Evolutionary conservation across 2,888 invertebrate species (phyloP).

Genomic region (Craniophora ligustri): DNA sequence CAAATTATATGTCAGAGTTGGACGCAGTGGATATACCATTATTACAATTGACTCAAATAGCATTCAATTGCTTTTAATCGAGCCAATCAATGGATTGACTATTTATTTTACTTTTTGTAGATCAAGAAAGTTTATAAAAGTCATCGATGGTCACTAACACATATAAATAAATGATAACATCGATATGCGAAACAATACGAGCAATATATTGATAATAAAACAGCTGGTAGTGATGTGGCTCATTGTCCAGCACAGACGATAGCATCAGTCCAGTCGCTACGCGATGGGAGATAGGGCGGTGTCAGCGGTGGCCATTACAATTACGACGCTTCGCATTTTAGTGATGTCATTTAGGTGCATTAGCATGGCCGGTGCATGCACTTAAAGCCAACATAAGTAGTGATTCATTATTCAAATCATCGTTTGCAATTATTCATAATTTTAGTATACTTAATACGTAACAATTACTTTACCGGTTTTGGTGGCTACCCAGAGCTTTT

Average conservation of each 20-base stretch:
- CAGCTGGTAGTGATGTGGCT: slow-evolving; percentile 41
- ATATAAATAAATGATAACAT: slow-evolving; percentile 53
- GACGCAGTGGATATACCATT: slow-evolving; percentile 31
- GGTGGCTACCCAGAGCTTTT: no score
- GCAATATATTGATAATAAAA: slow-evolving; percentile 45
- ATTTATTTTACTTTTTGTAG: slow-evolving; percentile 50
- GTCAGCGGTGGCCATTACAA: slow-evolving; percentile 59
- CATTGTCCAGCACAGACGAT: slow-evolving; percentile 61
- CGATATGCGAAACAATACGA: slow-evolving; percentile 52
- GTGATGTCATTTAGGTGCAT: slow-evolving; percentile 49
- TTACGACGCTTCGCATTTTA: slow-evolving; percentile 54
- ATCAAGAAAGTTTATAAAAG: slow-evolving; percentile 44
- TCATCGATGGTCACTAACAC: slow-evolving; percentile 52
- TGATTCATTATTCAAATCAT: slow-evolving; percentile 28
- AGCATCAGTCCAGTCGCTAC: slow-evolving; percentile 54
- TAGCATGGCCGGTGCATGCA: slow-evolving; percentile 34
- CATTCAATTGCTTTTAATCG: slow-evolving; percentile 20
- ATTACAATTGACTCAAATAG: slow-evolving; percentile 40
- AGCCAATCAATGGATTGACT: slow-evolving; percentile 32
- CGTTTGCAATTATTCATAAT: no score
- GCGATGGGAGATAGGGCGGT: slow-evolving; percentile 57
- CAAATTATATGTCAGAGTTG: slow-evolving; percentile 44
- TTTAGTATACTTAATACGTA: no score
- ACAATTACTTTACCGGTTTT: no score
- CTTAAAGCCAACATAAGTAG: slow-evolving; percentile 17